A percentile compares a stretch with the other conserved stretches of the same genome.
These are phyloP conservation scores for Tragelaphus scriptus DNA, from an alignment of 2,113 vertebrate species.

Conservation along the genomic window DNA sequence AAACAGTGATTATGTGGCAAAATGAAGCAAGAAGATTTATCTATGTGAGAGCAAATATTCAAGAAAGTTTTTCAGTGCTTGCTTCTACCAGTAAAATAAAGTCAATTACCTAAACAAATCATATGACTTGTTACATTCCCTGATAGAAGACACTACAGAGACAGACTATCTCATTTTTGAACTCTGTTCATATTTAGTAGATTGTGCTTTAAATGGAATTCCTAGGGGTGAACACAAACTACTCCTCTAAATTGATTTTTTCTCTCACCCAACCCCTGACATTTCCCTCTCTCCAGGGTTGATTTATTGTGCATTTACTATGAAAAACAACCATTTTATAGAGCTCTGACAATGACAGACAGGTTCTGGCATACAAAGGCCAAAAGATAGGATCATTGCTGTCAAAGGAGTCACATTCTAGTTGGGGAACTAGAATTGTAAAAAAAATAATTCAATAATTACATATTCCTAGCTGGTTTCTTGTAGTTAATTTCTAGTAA, in stretches of 20 bases:
- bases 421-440: not conserved
- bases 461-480: not conserved
- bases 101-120: not conserved
- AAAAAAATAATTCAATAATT: not conserved
- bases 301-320: not conserved
- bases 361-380: not conserved
- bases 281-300: not conserved
- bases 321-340: not conserved
- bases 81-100: not conserved
- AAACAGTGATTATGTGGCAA: not conserved
- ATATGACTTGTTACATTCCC: not conserved
- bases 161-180: not conserved
- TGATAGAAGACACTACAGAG: not conserved
- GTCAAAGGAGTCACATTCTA: not conserved
- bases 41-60: not conserved
- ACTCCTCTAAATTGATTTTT: not conserved
- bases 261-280: no score
- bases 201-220: not conserved
- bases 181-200: not conserved
- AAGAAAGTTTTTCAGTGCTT: not conserved
- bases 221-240: not conserved
- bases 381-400: not conserved
- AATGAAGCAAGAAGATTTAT: not conserved
- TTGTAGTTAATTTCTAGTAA: not conserved
- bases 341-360: not conserved